Evolutionary conservation across 53 echinoderm and acorn worm species (phyloP).

Genomic region (Echinarachnius parma): DNA sequence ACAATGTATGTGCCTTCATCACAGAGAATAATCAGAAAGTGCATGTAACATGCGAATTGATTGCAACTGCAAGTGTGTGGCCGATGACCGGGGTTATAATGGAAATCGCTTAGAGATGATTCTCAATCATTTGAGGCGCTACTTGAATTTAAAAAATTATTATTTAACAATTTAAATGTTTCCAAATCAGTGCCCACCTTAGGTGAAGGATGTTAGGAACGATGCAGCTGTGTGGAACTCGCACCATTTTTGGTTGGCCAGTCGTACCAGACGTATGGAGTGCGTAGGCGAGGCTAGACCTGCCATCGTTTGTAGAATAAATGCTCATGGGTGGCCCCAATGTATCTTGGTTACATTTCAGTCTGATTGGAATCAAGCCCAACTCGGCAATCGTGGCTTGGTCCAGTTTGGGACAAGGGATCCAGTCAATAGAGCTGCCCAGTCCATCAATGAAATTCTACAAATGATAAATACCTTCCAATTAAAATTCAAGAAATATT

Average conservation of each 20-base stretch:
- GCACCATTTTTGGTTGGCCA: conserved; percentile 77
- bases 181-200: too few relatives aligned
- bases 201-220: conserved; percentile 79
- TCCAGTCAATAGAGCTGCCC: conserved; percentile 28
- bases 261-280: conserved; percentile 90
- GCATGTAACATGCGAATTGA: too few relatives aligned
- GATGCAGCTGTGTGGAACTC: conserved; percentile 80
- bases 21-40: too few relatives aligned
- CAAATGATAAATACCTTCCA: too few relatives aligned
- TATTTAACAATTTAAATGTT: background rate
- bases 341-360: background rate
- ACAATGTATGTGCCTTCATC: too few relatives aligned
- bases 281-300: conserved; percentile 66
- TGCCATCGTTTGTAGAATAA: background rate
- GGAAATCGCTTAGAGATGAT: too few relatives aligned
- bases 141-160: too few relatives aligned
- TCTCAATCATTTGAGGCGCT: too few relatives aligned
- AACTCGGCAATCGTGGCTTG: background rate
- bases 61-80: too few relatives aligned
- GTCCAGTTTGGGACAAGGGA: background rate
- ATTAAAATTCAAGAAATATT: too few relatives aligned
- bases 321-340: background rate
- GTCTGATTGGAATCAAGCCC: background rate
- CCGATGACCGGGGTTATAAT: too few relatives aligned
- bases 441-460: conserved; percentile 32